Evolutionary conservation across 2,797 vertebrate genomes (phyloP).

Genomic region (Acropternis orthonyx): DNA sequence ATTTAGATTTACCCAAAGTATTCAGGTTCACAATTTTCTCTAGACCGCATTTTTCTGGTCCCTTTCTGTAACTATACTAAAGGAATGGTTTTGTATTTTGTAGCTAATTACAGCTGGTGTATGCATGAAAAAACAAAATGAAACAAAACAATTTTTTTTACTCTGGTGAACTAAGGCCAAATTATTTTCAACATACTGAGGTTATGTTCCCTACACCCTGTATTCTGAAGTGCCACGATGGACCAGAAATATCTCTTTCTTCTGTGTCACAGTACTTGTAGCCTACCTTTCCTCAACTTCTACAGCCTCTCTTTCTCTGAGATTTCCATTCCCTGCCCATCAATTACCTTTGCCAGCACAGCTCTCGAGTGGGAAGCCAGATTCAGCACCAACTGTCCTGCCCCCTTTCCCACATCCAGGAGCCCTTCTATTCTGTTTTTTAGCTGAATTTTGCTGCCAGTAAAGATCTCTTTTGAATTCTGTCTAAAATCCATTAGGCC

Average conservation of each 20-base stretch:
- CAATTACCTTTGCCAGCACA: background rate
- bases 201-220: background rate
- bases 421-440: background rate
- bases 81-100: background rate
- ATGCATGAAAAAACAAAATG: background rate
- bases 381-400: background rate
- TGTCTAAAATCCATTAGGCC: background rate
- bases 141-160: background rate
- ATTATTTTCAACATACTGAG: background rate
- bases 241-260: background rate
- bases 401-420: background rate
- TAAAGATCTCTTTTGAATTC: background rate
- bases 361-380: background rate
- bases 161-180: background rate
- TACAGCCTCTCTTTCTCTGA: background rate
- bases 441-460: background rate
- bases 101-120: background rate
- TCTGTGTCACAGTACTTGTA: background rate
- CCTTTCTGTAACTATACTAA: background rate
- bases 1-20: background rate
- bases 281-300: background rate
- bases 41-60: background rate
- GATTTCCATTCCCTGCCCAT: background rate
- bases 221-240: background rate
- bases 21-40: background rate